Conservation (phyloP, 2,113 vertebrate species). For the Hoplias malabaricus region DNA sequence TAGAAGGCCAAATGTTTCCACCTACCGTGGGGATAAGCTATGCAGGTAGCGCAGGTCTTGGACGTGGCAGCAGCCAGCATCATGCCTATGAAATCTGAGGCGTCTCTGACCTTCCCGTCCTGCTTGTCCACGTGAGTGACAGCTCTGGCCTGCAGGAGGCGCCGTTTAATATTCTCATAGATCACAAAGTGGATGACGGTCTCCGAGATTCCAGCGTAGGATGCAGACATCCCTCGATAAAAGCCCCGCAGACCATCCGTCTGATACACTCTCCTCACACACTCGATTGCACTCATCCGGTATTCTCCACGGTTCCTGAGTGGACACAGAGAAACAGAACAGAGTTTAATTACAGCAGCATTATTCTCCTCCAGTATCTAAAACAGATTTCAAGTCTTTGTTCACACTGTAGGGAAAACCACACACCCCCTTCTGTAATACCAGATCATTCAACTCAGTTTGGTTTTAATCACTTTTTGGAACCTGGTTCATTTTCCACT, state of each 20-base stretch:
- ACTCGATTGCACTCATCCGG: slow-evolving; percentile 89
- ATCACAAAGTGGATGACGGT: slow-evolving; percentile 98
- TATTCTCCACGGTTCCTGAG: slow-evolving; percentile 88
- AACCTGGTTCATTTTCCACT: too few relatives aligned
- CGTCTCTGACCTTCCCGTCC: slow-evolving; percentile 81
- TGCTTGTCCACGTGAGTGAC: slow-evolving; percentile 80
- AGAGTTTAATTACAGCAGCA: not conserved
- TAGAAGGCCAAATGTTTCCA: too few relatives aligned
- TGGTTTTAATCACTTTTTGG: too few relatives aligned
- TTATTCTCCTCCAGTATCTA: too few relatives aligned
- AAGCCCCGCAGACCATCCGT: slow-evolving; percentile 91
- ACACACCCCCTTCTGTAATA: too few relatives aligned
- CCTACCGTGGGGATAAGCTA: slow-evolving; percentile 97
- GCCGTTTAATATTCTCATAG: slow-evolving; percentile 96
- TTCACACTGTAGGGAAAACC: too few relatives aligned
- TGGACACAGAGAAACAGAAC: not conserved
- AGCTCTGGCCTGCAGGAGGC: slow-evolving; percentile 81
- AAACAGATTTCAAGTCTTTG: too few relatives aligned
- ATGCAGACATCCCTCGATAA: slow-evolving; percentile 97
- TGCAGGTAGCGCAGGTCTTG: slow-evolving; percentile 92
- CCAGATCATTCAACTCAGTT: too few relatives aligned
- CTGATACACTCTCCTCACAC: slow-evolving; percentile 87
- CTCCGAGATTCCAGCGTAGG: slow-evolving; percentile 97
- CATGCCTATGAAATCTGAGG: slow-evolving; percentile 92
- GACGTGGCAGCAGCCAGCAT: slow-evolving; percentile 98